phyloP scores from a whole-genome alignment of 2,113 vertebrate genomes.

The Lepidothrix coronata region DNA sequence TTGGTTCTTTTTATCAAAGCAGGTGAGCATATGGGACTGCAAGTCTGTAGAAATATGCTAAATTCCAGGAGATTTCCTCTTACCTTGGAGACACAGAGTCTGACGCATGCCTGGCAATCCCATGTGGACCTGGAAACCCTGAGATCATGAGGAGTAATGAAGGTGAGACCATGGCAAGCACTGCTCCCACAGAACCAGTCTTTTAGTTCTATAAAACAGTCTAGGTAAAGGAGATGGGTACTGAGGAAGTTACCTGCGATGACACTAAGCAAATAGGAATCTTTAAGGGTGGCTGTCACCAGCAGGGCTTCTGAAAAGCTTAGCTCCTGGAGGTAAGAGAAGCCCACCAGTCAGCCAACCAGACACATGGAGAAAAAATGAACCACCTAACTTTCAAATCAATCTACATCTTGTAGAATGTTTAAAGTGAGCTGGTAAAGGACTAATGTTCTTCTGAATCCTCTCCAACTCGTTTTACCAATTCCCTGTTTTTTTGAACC shows the following conservation, averaged over 20 bases:
- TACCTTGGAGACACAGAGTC: not conserved
- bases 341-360: not conserved
- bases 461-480: not conserved
- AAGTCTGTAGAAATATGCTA: not conserved
- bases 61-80: not conserved
- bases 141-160: not conserved
- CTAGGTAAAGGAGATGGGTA: not conserved
- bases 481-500: not conserved
- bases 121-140: not conserved
- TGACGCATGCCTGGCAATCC: not conserved
- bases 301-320: not conserved
- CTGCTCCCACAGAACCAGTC: not conserved
- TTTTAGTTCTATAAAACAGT: not conserved
- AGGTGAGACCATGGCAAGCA: not conserved
- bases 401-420: not conserved
- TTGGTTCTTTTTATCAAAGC: not conserved
- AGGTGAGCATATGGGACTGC: not conserved
- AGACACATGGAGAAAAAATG: fast-evolving
- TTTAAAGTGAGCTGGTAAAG: not conserved
- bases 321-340: not conserved
- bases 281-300: not conserved
- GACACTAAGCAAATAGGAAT: not conserved
- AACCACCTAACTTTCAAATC: not conserved
- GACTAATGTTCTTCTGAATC: not conserved
- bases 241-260: not conserved